Conservation (phyloP, 2,797 vertebrate species). For the Melanitta fusca region DNA sequence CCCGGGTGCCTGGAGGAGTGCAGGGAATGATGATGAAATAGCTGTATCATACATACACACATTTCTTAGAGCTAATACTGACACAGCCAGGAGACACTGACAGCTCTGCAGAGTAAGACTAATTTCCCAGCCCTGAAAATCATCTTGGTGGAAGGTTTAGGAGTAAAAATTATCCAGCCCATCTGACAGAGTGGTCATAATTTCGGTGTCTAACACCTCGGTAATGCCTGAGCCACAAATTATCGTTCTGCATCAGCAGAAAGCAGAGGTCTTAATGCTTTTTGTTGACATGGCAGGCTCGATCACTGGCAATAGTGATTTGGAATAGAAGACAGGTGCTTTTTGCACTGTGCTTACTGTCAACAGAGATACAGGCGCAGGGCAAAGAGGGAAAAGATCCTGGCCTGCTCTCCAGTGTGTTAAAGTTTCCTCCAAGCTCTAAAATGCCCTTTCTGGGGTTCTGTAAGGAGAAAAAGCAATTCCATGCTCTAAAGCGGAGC, state of each 20-base stretch:
- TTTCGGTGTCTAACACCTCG: background rate
- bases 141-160: constrained; percentile 10
- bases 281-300: background rate
- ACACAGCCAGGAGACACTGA: constrained; percentile 38
- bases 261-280: background rate
- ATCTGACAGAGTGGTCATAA: constrained; percentile 39
- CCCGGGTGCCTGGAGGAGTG: constrained; percentile 7
- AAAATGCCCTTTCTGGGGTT: background rate
- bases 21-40: constrained; percentile 44
- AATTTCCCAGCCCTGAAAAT: constrained; percentile 38
- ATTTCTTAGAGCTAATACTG: constrained; percentile 39
- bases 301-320: background rate
- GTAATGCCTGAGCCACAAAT: constrained; percentile 5
- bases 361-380: background rate
- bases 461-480: background rate
- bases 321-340: background rate
- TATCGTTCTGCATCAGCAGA: background rate
- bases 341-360: background rate
- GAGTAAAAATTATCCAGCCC: constrained; percentile 35
- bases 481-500: background rate
- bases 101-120: constrained; percentile 49
- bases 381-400: background rate
- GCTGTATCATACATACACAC: background rate
- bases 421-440: background rate
- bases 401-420: background rate